Evolutionary conservation across 1,140 invertebrate species (phyloP).

Genomic region (Drosophila kurseongensis): DNA sequence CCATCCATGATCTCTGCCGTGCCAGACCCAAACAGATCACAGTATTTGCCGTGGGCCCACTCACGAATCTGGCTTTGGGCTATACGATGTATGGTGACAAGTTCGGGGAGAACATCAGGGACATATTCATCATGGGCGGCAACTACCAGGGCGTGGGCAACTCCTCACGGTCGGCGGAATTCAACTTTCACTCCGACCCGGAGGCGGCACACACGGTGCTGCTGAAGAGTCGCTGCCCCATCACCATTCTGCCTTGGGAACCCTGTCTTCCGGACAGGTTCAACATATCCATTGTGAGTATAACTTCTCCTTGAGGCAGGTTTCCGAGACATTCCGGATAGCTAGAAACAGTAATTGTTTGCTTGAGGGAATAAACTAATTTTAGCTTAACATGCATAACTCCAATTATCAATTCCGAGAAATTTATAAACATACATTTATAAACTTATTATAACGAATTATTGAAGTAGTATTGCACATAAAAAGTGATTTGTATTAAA

Average conservation of each 20-base stretch:
- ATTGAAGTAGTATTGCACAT: too few relatives aligned
- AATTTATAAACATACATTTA: too few relatives aligned
- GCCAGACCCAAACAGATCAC: slow-evolving; percentile 85
- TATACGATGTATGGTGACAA: slow-evolving; percentile 87
- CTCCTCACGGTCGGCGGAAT: slow-evolving; percentile 89
- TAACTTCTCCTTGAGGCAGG: too few relatives aligned
- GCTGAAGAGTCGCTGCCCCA: slow-evolving; percentile 85
- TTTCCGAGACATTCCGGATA: too few relatives aligned
- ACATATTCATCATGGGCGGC: slow-evolving; percentile 91
- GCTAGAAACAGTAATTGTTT: too few relatives aligned
- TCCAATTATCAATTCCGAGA: too few relatives aligned
- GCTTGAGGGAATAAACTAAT: too few relatives aligned
- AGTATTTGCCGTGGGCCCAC: slow-evolving; percentile 89
- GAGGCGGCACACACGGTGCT: slow-evolving; percentile 91
- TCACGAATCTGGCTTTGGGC: slow-evolving; percentile 92
- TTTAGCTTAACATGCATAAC: too few relatives aligned
- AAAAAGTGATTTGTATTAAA: too few relatives aligned
- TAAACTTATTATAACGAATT: too few relatives aligned
- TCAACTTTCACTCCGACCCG: slow-evolving; percentile 92
- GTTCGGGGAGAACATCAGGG: slow-evolving; percentile 87
- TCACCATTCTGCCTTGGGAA: slow-evolving; percentile 89
- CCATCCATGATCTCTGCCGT: slow-evolving; percentile 85
- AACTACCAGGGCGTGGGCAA: slow-evolving; percentile 90
- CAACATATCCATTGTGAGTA: slow-evolving; percentile 85
- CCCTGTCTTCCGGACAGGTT: slow-evolving; percentile 84